phyloP scores from a whole-genome alignment of 2,888 invertebrate genomes.

The Crossocerus cetratus region DNA sequence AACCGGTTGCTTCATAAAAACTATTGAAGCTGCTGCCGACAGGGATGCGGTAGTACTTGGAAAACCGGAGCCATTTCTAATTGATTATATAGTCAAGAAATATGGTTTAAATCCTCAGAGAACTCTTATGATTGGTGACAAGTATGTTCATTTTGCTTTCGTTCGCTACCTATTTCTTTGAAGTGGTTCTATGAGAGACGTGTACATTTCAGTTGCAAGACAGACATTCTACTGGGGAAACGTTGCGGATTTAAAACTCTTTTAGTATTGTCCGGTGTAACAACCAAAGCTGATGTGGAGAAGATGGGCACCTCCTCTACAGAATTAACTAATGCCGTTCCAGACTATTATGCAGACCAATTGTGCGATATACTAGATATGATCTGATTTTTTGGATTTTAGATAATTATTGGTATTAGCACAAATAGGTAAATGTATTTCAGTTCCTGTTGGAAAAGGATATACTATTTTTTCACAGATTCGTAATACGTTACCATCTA shows the following conservation, averaged over 20 bases:
- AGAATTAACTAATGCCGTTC: slow-evolving; percentile 13
- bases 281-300: slow-evolving; percentile 32
- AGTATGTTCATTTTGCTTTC: slow-evolving; percentile 75
- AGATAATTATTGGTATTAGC: no score
- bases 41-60: slow-evolving; percentile 90
- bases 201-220: slow-evolving; percentile 81
- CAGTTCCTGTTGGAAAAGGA: no score
- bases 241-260: slow-evolving; percentile 93
- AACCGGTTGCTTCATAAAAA: slow-evolving; percentile 91
- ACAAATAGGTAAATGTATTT: no score
- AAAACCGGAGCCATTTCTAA: slow-evolving; percentile 91
- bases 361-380: slow-evolving; percentile 37
- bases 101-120: slow-evolving; percentile 88
- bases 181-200: neutral
- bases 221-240: slow-evolving; percentile 94
- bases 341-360: slow-evolving; percentile 39
- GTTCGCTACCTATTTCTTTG: neutral
- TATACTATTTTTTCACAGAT: no score
- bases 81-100: slow-evolving; percentile 84
- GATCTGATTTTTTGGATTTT: neutral
- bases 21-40: slow-evolving; percentile 89
- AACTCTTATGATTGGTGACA: slow-evolving; percentile 95
- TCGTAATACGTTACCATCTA: no score
- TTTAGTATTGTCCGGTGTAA: slow-evolving; percentile 92
- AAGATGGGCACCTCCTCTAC: slow-evolving; percentile 5